Percentiles rank a stretch among this genome's conserved stretches.
Conservation (phyloP, 2,888 invertebrate species). For the Drosophila birchii region DNA sequence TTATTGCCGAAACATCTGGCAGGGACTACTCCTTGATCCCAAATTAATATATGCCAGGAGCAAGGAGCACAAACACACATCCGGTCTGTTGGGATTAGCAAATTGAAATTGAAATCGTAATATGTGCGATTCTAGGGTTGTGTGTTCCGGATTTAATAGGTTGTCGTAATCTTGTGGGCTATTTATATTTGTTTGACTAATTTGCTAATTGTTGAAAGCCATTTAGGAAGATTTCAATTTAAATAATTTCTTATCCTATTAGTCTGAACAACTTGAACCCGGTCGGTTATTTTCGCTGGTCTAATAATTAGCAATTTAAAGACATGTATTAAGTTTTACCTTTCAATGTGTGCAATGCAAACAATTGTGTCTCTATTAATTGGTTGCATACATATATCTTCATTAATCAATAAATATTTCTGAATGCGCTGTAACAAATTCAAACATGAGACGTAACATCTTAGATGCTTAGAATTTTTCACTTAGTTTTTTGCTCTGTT, state of each 20-base stretch:
- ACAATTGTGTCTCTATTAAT: neutral
- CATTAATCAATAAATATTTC: neutral
- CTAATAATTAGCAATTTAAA: too few species aligned
- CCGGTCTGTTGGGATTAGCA: constrained; percentile 11
- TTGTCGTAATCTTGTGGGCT: neutral
- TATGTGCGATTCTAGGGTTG: neutral
- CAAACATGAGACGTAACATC: too few species aligned
- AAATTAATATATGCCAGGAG: constrained; percentile 51
- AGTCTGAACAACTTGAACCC: neutral
- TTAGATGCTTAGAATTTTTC: neutral
- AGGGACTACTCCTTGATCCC: constrained; percentile 12
- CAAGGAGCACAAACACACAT: constrained; percentile 13
- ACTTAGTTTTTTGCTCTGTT: neutral
- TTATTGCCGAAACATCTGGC: constrained; percentile 18
- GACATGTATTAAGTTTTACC: neutral
- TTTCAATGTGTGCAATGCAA: neutral
- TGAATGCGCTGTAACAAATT: too few species aligned
- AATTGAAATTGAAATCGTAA: constrained; percentile 25
- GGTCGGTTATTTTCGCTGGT: neutral
- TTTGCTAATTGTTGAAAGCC: constrained; percentile 13
- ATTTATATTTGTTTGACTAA: constrained; percentile 19
- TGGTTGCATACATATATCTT: neutral
- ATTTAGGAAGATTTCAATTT: constrained; percentile 5
- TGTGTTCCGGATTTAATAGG: constrained; percentile 8
- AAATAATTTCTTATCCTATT: neutral